Evolutionary conservation across 2,888 invertebrate species (phyloP).

Genomic region (Apoderus coryli): DNA sequence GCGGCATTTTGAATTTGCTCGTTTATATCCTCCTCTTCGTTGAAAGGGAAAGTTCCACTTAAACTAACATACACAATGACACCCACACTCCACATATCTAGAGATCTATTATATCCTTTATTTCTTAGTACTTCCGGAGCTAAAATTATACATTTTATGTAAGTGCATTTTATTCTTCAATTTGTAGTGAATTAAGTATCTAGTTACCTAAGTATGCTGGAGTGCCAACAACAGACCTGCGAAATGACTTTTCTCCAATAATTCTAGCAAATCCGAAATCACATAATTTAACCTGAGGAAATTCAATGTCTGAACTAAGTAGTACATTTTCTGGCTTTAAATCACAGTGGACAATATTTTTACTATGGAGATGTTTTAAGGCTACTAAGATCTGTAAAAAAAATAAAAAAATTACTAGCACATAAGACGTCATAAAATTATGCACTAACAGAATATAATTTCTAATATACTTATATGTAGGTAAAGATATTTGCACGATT

Average conservation of each 20-base stretch:
- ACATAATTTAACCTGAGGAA: slow-evolving; percentile 96
- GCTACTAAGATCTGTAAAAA: slow-evolving; percentile 77
- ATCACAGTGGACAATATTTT: slow-evolving; percentile 98
- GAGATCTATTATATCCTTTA: slow-evolving; percentile 95
- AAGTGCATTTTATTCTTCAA: too few relatives aligned
- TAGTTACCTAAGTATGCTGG: slow-evolving; percentile 86
- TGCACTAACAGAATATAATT: too few relatives aligned
- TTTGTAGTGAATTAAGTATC: too few relatives aligned
- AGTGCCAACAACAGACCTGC: slow-evolving; percentile 95
- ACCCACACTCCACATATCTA: slow-evolving; percentile 99
- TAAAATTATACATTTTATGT: too few relatives aligned
- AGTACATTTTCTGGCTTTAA: slow-evolving; percentile 96
- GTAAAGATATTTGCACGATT: too few relatives aligned
- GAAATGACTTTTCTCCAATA: slow-evolving; percentile 96
- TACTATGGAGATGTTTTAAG: slow-evolving; percentile 90
- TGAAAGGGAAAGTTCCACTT: slow-evolving; percentile 98
- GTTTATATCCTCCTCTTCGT: slow-evolving; percentile 98
- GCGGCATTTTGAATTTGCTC: slow-evolving; percentile 99
- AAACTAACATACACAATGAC: slow-evolving; percentile 97
- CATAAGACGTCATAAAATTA: too few relatives aligned
- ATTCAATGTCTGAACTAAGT: slow-evolving; percentile 84
- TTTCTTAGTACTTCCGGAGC: slow-evolving; percentile 97
- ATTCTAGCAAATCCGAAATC: slow-evolving; percentile 99
- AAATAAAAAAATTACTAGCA: too few relatives aligned
- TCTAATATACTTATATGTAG: too few relatives aligned